These are phyloP conservation scores for Stylophora pistillata DNA, from an alignment of 64 coral and sea anemone genomes.

Conservation along the genomic window DNA sequence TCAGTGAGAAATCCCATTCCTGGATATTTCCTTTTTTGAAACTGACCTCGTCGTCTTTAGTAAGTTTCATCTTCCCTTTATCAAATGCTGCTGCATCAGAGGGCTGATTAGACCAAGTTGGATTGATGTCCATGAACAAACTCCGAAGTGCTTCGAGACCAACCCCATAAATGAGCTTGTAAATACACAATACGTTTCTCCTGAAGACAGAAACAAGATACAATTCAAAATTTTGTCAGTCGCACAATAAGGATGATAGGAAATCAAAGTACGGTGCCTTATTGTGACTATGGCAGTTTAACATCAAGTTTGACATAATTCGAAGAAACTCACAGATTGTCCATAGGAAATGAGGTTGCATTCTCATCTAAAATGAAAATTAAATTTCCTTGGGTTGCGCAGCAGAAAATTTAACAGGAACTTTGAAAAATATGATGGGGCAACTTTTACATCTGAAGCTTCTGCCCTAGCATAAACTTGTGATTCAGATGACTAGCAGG, in stretches of 20 bases:
- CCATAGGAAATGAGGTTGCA: too few relatives aligned
- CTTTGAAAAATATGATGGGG: not conserved
- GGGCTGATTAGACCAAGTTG: conserved; percentile 73
- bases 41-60: not conserved
- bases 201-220: conserved; percentile 11
- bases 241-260: not conserved
- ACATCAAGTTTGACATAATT: too few relatives aligned
- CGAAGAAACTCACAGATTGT: too few relatives aligned
- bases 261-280: too few relatives aligned
- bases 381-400: too few relatives aligned
- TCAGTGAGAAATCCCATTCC: conserved; percentile 77
- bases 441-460: too few relatives aligned
- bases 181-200: conserved; percentile 64
- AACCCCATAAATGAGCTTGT: conserved; percentile 67
- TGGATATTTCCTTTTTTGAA: conserved; percentile 73
- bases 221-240: not conserved
- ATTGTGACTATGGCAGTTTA: too few relatives aligned
- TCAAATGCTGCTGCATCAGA: conserved; percentile 56
- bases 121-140: conserved; percentile 70
- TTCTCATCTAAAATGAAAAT: too few relatives aligned
- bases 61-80: conserved; percentile 57
- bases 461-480: not conserved
- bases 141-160: conserved; percentile 43
- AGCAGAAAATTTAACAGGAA: not conserved
- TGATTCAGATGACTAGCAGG: too few relatives aligned